phyloP scores from a whole-genome alignment of 1,140 invertebrate species.

The Leptoteleia sp. region DNA sequence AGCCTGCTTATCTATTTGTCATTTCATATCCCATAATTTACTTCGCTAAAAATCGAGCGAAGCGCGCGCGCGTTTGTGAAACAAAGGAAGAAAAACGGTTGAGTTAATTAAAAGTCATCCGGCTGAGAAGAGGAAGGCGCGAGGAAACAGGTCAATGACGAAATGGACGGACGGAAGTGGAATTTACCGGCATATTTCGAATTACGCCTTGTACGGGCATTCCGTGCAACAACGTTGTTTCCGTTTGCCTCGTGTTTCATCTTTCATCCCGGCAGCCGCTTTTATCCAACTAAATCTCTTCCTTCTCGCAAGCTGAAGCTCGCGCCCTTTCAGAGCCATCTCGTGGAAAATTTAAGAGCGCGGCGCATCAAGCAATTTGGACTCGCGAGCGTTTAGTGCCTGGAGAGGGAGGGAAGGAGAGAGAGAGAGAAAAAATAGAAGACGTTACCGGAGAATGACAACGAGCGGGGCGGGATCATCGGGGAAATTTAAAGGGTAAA shows the following conservation, averaged over 20 bases:
- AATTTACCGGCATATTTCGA: constrained; percentile 60
- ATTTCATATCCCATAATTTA: constrained; percentile 16
- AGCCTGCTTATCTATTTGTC: constrained; percentile 13
- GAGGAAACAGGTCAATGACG: constrained; percentile 46
- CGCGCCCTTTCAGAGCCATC: constrained; percentile 23
- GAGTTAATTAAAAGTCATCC: constrained; percentile 60
- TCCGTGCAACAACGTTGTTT: constrained; percentile 37
- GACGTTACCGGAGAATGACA: constrained; percentile 37
- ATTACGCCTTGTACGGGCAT: constrained; percentile 37
- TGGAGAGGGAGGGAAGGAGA: too few species aligned
- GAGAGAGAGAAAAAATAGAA: too few species aligned
- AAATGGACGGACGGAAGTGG: constrained; percentile 50
- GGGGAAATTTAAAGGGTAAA: constrained; percentile 43
- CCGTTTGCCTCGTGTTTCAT: constrained; percentile 52
- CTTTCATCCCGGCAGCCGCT: constrained; percentile 17
- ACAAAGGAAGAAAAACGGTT: constrained; percentile 43
- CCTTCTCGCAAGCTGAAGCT: constrained; percentile 33
- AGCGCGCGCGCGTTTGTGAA: constrained; percentile 24
- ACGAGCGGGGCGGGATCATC: constrained; percentile 31
- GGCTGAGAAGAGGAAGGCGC: constrained; percentile 37
- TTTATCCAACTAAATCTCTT: constrained; percentile 43
- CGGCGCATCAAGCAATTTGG: constrained; percentile 65
- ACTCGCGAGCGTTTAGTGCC: constrained; percentile 30
- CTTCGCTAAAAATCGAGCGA: constrained; percentile 36
- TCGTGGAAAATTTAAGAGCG: constrained; percentile 63